Evolutionary conservation across 1,140 invertebrate species (phyloP).

Genomic region (Heterodera carotae): DNA sequence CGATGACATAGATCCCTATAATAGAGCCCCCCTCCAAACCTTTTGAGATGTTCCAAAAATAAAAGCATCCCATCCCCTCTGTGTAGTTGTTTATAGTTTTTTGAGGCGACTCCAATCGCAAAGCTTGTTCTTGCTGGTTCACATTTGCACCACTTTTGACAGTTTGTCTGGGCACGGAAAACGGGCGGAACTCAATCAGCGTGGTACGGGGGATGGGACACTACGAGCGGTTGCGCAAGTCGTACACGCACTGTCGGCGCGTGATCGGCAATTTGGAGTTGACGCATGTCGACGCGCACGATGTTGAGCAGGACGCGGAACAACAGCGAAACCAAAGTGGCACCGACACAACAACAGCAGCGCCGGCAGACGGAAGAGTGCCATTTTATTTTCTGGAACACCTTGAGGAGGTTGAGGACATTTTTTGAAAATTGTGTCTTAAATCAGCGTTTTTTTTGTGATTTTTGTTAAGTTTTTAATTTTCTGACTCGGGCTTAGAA

Average conservation of each 20-base stretch:
- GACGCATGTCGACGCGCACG: slow-evolving; percentile 43
- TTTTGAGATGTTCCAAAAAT: too few species aligned
- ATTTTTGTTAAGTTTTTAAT: too few species aligned
- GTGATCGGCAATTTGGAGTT: slow-evolving; percentile 49
- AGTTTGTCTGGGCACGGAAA: slow-evolving; percentile 54
- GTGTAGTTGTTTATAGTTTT: too few species aligned
- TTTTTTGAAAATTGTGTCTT: slow-evolving; percentile 22
- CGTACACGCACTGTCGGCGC: slow-evolving; percentile 43
- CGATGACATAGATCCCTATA: too few species aligned
- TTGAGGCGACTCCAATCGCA: too few species aligned
- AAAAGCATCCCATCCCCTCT: too few species aligned
- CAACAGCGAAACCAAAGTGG: slow-evolving; percentile 28
- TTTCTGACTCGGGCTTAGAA: too few species aligned
- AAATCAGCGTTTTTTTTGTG: too few species aligned
- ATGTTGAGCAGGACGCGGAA: slow-evolving; percentile 29
- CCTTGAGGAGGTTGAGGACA: slow-evolving; percentile 46
- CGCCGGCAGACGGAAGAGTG: not conserved
- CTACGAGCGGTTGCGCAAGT: slow-evolving; percentile 41
- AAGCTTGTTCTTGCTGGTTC: too few species aligned
- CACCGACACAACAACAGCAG: slow-evolving; percentile 17
- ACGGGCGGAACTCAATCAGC: slow-evolving; percentile 41
- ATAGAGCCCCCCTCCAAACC: too few species aligned
- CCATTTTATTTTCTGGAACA: slow-evolving; percentile 45
- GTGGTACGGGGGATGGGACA: slow-evolving; percentile 39
- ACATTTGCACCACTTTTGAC: not conserved